phyloP scores from a whole-genome alignment of 1,140 invertebrate species.

The Ceratoteleas bidentatus region DNA sequence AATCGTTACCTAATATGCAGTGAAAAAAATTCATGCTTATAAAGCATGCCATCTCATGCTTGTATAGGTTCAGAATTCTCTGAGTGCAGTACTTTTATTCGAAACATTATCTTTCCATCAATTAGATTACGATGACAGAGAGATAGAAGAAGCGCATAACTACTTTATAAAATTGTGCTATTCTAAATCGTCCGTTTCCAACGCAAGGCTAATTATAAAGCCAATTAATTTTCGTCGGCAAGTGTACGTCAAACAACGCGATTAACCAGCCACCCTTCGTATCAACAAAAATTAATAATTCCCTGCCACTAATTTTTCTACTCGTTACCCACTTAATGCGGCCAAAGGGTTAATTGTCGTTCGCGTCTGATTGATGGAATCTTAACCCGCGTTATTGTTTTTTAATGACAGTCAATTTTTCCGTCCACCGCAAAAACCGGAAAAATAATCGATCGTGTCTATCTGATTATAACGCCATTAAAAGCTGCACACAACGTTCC shows the following conservation, averaged over 20 bases:
- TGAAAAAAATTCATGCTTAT: too few relatives aligned
- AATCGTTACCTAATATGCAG: too few relatives aligned
- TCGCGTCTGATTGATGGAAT: conserved; percentile 37
- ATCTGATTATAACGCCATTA: conserved; percentile 47
- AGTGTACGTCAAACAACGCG: conserved; percentile 33
- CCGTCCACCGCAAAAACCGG: not conserved
- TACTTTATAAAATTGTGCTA: too few relatives aligned
- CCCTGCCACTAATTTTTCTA: conserved; percentile 11
- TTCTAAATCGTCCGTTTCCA: too few relatives aligned
- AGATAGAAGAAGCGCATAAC: too few relatives aligned
- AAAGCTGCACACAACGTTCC: conserved; percentile 5
- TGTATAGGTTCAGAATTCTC: too few relatives aligned
- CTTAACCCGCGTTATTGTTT: conserved; percentile 30
- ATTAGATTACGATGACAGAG: too few relatives aligned
- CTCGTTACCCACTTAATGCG: conserved; percentile 23
- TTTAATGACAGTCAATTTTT: conserved; percentile 54
- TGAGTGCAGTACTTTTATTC: not conserved
- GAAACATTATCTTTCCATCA: not conserved
- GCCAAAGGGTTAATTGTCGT: conserved; percentile 50
- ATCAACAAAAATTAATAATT: conserved; percentile 31
- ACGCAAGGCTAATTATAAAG: not conserved
- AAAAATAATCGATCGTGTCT: conserved; percentile 31
- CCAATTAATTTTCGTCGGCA: conserved; percentile 41
- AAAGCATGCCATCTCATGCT: too few relatives aligned
- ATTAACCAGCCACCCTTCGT: conserved; percentile 18